These are phyloP conservation scores for Drosophila serrata DNA, from an alignment of 1,140 invertebrate genomes.

Conservation along the genomic window DNA sequence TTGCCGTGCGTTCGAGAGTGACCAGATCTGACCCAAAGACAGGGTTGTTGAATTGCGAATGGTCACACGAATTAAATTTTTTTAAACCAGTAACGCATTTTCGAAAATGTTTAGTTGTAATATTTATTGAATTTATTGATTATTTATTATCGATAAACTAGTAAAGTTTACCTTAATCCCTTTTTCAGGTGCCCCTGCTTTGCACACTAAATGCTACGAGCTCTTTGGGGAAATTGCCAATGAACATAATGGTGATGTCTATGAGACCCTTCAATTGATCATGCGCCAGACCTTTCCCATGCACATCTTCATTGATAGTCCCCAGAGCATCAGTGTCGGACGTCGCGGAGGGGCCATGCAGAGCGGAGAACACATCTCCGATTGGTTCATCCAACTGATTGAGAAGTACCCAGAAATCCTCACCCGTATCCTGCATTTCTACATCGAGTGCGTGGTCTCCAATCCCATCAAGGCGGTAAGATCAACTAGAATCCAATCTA, in stretches of 20 bases:
- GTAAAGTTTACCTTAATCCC: too few species aligned
- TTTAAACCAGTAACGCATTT: neutral
- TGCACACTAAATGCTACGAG: constrained; percentile 76
- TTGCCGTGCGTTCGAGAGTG: constrained; percentile 1
- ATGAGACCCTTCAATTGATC: constrained; percentile 68
- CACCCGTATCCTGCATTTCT: constrained; percentile 57
- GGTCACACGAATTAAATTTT: constrained; percentile 4
- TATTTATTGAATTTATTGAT: too few species aligned
- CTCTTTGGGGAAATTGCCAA: constrained; percentile 74
- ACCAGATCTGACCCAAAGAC: neutral
- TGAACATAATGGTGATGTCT: constrained; percentile 80
- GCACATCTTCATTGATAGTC: constrained; percentile 65
- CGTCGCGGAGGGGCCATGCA: constrained; percentile 35
- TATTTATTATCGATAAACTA: too few species aligned
- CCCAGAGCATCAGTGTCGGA: constrained; percentile 36
- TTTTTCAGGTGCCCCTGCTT: constrained; percentile 58
- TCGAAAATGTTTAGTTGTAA: too few species aligned
- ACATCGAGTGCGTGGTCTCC: constrained; percentile 73
- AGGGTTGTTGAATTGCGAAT: neutral
- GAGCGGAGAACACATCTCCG: constrained; percentile 75
- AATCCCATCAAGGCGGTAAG: constrained; percentile 72
- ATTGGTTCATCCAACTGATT: constrained; percentile 76
- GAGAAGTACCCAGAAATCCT: constrained; percentile 72
- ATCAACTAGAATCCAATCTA: neutral
- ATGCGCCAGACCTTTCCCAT: constrained; percentile 72